Base-by-base conservation (phyloP, 2,113 vertebrate genomes). In the Nothoprocta pentlandii region DNA sequence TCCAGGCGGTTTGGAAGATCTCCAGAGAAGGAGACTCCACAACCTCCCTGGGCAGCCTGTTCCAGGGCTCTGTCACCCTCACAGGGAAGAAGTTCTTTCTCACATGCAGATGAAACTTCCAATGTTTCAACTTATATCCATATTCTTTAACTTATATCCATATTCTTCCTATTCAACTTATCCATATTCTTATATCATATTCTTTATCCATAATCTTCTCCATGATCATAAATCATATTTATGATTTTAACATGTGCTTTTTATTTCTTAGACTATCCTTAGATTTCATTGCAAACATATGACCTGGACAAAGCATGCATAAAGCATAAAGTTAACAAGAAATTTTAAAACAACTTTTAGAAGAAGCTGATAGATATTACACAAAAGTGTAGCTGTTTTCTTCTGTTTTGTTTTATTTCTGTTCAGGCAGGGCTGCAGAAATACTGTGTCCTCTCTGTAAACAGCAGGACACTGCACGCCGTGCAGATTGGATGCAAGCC, bases 401-500 rank as follows among this genome's bases (percentile, higher is more conserved):
- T 23, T 80, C 89, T 92, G 49, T 9, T 22, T 49, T 49, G 21
- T 23, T 49, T 49, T 49, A 41, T 32, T 80, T 81, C 78, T 93
- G 26, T 89, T 67, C 88, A 99, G 98, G n/a, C 23, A 7, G 53
- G 87, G 2, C 66, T 80, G 59, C 97, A 10, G 8, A 97, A 53
- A 71, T 97, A 89, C 36, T 99, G 99, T 8, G 9, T 98, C 79
- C 96, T 97, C 30, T 89, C 63, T 1, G 83, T 90, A 20, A 96
- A 94, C 53, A 96, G 96, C 90, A 92, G 97, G 26, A 97, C 95
- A 6, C 95, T 47, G 20, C 93, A 89, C 2, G 74, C 97, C 17
- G 16, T 97, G 36, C 89, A 88, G 46, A 58, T 98, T 0, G 99
- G 99, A 46, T 99, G 99, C 96, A 92, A 62, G 74, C 32, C 88